Percentiles rank a stretch among this genome's conserved stretches.
These are phyloP conservation scores for Tyria jacobaeae DNA, from an alignment of 2,888 invertebrate genomes.

Conservation along the genomic window DNA sequence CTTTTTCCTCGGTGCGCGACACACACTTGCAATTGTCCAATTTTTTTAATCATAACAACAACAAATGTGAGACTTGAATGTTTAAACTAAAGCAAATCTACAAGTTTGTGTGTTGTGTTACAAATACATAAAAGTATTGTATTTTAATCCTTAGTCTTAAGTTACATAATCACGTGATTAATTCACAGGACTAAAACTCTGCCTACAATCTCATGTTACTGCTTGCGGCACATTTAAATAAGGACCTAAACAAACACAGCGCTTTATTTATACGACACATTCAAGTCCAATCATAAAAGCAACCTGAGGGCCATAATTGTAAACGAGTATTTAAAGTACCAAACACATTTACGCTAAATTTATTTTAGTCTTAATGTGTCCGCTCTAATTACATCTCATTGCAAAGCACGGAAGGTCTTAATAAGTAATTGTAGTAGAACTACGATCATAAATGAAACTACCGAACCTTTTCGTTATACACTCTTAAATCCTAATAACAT, in stretches of 20 bases:
- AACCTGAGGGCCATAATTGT: conserved; percentile 28
- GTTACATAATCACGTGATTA: neutral
- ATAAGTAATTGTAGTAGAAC: conserved; percentile 43
- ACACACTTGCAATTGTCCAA: no score
- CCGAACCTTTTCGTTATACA: no score
- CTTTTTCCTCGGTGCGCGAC: no score
- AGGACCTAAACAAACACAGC: conserved; percentile 25
- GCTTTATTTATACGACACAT: conserved; percentile 30
- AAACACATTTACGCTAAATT: conserved; percentile 40
- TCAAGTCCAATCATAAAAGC: conserved; percentile 32
- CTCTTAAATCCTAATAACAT: no score
- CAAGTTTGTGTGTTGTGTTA: no score
- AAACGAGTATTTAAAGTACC: conserved; percentile 29
- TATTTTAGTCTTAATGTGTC: conserved; percentile 37
- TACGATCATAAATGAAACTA: conserved; percentile 41
- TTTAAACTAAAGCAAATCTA: no score
- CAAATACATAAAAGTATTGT: neutral
- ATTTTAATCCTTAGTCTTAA: neutral
- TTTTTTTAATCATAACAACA: no score
- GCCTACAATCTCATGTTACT: neutral
- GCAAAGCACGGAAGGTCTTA: conserved; percentile 30
- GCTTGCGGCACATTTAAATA: conserved; percentile 10
- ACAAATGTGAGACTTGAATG: no score
- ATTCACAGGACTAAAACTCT: neutral
- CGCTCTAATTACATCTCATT: conserved; percentile 38